Percentiles rank a stretch among this genome's conserved stretches.
phyloP scores from a whole-genome alignment of 2,888 invertebrate species.

The Ecliptopera silaceata region DNA sequence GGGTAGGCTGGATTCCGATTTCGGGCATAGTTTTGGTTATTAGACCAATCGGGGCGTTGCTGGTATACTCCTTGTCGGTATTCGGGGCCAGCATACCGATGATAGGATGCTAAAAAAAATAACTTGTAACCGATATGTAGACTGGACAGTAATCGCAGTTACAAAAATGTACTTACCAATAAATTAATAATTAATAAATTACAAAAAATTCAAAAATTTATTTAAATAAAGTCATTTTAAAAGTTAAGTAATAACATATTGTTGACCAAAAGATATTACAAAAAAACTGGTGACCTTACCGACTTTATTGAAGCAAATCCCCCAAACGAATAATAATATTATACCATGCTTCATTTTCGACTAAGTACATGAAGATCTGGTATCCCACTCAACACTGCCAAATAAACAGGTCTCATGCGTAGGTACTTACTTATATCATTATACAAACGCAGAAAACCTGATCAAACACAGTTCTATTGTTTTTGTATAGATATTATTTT shows the following conservation, averaged over 20 bases:
- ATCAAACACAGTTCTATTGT: conserved; percentile 20
- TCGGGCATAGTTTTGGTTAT: neutral
- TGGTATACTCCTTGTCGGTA: conserved; percentile 10
- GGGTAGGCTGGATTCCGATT: neutral
- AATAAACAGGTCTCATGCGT: conserved; percentile 8
- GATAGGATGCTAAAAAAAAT: conserved; percentile 8
- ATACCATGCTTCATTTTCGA: conserved; percentile 19
- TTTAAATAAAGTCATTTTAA: too few species aligned
- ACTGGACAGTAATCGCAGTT: too few species aligned
- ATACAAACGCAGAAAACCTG: conserved; percentile 22
- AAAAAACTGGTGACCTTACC: conserved; percentile 9
- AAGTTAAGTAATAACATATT: too few species aligned
- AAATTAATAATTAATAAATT: too few species aligned
- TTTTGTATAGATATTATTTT: conserved; percentile 11
- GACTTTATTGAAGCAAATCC: conserved; percentile 8
- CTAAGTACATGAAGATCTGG: conserved; percentile 14
- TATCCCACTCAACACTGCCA: conserved; percentile 14
- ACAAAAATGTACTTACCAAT: too few species aligned
- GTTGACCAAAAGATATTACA: neutral
- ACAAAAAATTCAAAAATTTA: too few species aligned
- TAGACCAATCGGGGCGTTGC: neutral
- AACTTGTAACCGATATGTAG: neutral
- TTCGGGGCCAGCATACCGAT: neutral
- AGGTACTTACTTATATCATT: too few species aligned
- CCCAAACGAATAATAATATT: conserved; percentile 8